These are phyloP conservation scores for Ptychobarbus kaznakovi DNA, from an alignment of 2,797 vertebrate genomes.

Conservation along the genomic window DNA sequence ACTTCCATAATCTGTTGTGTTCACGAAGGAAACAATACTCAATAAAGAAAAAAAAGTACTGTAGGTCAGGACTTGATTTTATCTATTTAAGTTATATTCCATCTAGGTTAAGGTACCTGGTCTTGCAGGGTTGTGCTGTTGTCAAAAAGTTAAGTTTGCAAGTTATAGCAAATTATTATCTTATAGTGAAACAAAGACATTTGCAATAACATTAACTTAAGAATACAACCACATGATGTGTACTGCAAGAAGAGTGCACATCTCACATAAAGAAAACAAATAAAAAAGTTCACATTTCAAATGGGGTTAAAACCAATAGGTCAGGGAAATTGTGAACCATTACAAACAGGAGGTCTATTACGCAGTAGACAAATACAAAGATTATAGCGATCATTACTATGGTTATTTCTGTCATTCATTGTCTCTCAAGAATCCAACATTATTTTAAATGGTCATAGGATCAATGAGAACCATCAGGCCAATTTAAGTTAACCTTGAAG, in stretches of 20 bases:
- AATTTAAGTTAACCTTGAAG: not conserved
- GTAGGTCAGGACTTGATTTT: not conserved
- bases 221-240: not conserved
- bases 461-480: not conserved
- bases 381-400: not conserved
- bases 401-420: not conserved
- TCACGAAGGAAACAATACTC: not conserved
- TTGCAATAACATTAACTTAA: not conserved
- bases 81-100: not conserved
- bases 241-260: not conserved
- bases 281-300: not conserved
- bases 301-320: not conserved
- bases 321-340: not conserved
- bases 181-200: not conserved
- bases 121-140: not conserved
- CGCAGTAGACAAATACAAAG: not conserved
- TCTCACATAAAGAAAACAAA: not conserved
- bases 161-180: not conserved
- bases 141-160: not conserved
- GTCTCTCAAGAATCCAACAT: not conserved
- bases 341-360: not conserved
- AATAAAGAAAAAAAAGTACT: not conserved
- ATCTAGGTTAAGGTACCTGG: not conserved
- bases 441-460: not conserved
- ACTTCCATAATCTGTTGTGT: not conserved